phyloP scores from a whole-genome alignment of 2,888 invertebrate genomes.

The Dastarcus helophoroides region DNA sequence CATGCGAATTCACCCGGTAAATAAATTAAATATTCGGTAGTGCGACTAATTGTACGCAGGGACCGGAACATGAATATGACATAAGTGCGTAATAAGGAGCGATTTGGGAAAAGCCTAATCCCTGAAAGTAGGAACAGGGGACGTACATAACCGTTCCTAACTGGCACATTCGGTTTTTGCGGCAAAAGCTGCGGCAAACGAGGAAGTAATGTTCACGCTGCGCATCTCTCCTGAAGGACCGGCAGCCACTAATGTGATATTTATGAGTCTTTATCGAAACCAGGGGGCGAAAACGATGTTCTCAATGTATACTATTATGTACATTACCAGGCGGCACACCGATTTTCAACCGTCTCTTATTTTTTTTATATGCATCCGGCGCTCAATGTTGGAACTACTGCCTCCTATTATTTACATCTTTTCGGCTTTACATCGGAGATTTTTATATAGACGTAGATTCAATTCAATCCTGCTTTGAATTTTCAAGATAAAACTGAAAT shows the following conservation, averaged over 20 bases:
- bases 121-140: conserved; percentile 10
- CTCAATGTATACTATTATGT: conserved; percentile 27
- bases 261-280: conserved; percentile 34
- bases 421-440: too few relatives aligned
- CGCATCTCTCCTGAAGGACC: conserved; percentile 29
- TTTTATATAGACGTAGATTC: too few relatives aligned
- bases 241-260: conserved; percentile 34
- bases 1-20: not conserved
- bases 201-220: conserved; percentile 34
- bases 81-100: conserved; percentile 20
- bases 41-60: conserved; percentile 14
- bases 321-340: conserved; percentile 19
- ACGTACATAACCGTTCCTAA: conserved; percentile 22
- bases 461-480: too few relatives aligned
- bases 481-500: too few relatives aligned
- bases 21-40: conserved; percentile 1
- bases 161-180: conserved; percentile 28
- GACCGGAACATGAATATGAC: conserved; percentile 19
- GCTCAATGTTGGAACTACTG: too few relatives aligned
- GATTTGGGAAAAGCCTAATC: conserved; percentile 17
- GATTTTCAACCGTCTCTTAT: conserved; percentile 3
- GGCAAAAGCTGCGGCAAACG: conserved; percentile 33
- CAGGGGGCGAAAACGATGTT: conserved; percentile 22
- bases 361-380: too few relatives aligned
- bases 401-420: too few relatives aligned